Evolutionary conservation across 2,888 invertebrate genomes (phyloP), one percentile per base, ranked within the genome.

Genomic region (Cantharis lateralis): DNA sequence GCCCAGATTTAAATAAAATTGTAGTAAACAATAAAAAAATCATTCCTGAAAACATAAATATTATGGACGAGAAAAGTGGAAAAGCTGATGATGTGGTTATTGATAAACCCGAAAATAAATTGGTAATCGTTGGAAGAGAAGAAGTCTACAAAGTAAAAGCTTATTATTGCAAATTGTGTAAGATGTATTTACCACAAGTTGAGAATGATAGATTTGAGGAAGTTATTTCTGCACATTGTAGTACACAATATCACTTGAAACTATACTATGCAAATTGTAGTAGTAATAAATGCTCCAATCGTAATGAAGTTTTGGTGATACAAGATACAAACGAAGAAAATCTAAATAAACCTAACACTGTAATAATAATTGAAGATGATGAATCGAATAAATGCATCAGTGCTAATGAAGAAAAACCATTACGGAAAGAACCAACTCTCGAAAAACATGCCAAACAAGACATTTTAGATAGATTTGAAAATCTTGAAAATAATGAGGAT

Each of bases 111-210:
- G 1, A n/a, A n/a, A 93, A 94, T 83, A 92, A 93, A 79, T 93
- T 93, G 85, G 92, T 93, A 10, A 93, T 93, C 81, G 93, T 95
- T 74, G 95, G 95, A 13, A 91, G 92, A 72, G 95, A 95, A 81
- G 94, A 93, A 83, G 93, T 95, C 68, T 94, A 93, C 84, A 93
- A 93, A 84, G 90, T 95, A 71, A 94, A 95, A 87, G 94, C 94
- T 10, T 92, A 93, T 88, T 95, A 93, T 88, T 96, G 96, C 86
- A 95, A 95, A 84, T 87, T 96, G 78, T 96, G 96, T 88, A 93
- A 93, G 83, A 91, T 93, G 84, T 95, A 94, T 87, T 88, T 95
- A 84, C 91, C 93, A 64, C 91, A 93, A 62, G 89, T 85, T 82
- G 89, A 91, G 83, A 90, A 92, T 79, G 90, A 91, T 80, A 91